Evolutionary conservation across 92 coral and sea anemone genomes (phyloP).

Genomic region (Palythoa grandis): DNA sequence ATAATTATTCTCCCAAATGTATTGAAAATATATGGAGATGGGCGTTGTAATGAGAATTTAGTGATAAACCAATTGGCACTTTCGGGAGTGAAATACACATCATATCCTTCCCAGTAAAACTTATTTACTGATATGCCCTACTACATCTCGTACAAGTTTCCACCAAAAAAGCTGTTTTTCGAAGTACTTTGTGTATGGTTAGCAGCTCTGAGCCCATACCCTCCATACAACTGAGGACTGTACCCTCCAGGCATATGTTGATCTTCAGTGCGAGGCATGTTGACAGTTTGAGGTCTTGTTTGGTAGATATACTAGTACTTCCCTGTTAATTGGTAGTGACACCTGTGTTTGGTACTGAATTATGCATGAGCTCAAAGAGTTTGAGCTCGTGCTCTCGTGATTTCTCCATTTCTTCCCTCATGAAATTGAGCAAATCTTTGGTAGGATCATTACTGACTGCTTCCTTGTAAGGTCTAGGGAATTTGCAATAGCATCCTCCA

Average conservation of each 20-base stretch:
- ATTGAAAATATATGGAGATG: background rate
- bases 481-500: slow-evolving; percentile 27
- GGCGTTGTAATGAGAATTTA: background rate
- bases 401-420: slow-evolving; percentile 39
- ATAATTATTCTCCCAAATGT: slow-evolving; percentile 12
- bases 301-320: slow-evolving; percentile 21
- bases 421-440: no score
- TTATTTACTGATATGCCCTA: slow-evolving; percentile 29
- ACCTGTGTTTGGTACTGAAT: slow-evolving; percentile 29
- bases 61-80: slow-evolving; percentile 24
- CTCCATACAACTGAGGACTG: slow-evolving; percentile 30
- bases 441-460: slow-evolving; percentile 37
- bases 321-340: slow-evolving; percentile 37
- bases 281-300: slow-evolving; percentile 31
- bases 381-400: slow-evolving; percentile 32
- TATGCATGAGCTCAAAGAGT: slow-evolving; percentile 42
- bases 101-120: no score
- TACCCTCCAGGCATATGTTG: slow-evolving; percentile 36
- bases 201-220: slow-evolving; percentile 27
- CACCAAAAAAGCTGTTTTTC: slow-evolving; percentile 33
- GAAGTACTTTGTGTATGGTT: slow-evolving; percentile 32
- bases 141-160: slow-evolving; percentile 31
- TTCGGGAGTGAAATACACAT: slow-evolving; percentile 25
- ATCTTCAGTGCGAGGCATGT: slow-evolving; percentile 23
- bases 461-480: slow-evolving; percentile 26